Evolutionary conservation across 1,140 invertebrate species (phyloP), one percentile per base, ranked within the genome.

Genomic region (Homalodisca vitripennis): DNA sequence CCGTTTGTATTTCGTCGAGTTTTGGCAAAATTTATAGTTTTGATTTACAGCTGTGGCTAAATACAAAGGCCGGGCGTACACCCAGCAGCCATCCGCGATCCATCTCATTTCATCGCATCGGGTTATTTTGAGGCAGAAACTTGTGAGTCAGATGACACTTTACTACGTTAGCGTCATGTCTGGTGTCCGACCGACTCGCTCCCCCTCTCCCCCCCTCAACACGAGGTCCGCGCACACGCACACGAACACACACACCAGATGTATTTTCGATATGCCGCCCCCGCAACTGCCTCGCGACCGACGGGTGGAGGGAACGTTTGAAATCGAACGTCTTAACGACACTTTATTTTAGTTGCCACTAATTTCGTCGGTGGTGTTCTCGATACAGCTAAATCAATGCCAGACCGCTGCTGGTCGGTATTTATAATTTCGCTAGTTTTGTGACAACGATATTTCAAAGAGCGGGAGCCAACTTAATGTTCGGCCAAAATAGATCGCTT

Each of bases 241-340:
- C 57, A 48, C 41, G 14, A 46, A 12, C 41, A 20, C 17, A n/a
- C 62, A 14, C 62, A 64, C 62, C 34, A 55, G 41, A 69, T 69
- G 67, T 69, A 69, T 69, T 69, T 69, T 69, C 67, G 67, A 69
- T 69, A 69, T 63, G 66, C 66, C 27, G 26, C 30, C 51, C 30
- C 26, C 29, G 31, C 51, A 24, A 24, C 67, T 32, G 27, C 6
- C 27, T 10, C 55, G 14, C 34, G n/a, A n/a, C n/a, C n/a, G n/a
- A n/a, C n/a, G 60, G 67, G 57, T 51, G 24, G 67, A 30, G n/a
- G 48, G 51, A 47, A 41, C 48, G 46, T 29, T 60, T 46, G 46
- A 69, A 69, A 64, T 69, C 68, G 68, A 69, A 69, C 57, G 60
- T 64, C 68, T 60, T 69, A 69, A 69, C 60, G 68, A 69, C 60